These are phyloP conservation scores for Spisula solida DNA, from an alignment of 2,888 invertebrate species.

Conservation along the genomic window DNA sequence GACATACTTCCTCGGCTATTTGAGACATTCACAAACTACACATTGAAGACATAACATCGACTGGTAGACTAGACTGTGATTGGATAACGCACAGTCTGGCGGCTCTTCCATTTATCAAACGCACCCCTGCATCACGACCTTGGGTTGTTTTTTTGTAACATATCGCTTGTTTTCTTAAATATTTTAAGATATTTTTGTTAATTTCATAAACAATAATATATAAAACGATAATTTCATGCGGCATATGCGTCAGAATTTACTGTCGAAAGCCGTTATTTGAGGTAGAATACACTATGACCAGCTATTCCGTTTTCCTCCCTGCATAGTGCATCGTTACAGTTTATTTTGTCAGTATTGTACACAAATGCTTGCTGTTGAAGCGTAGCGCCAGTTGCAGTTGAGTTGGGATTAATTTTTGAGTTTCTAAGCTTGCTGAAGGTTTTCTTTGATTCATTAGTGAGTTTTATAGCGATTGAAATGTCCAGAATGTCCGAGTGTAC, in stretches of 20 bases:
- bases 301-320: conserved; percentile 69
- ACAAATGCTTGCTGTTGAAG: conserved; percentile 25
- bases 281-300: conserved; percentile 12
- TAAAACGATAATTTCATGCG: neutral
- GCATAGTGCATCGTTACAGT: conserved; percentile 24
- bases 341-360: conserved; percentile 24
- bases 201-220: neutral
- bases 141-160: conserved; percentile 56
- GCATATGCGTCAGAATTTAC: neutral
- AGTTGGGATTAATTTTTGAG: neutral
- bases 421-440: neutral
- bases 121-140: conserved; percentile 51
- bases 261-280: neutral
- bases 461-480: conserved; percentile 22
- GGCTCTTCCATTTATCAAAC: conserved; percentile 62
- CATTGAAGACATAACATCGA: conserved; percentile 68
- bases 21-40: conserved; percentile 35
- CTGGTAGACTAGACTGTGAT: conserved; percentile 65
- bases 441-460: neutral
- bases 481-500: conserved; percentile 5
- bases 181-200: neutral
- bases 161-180: neutral
- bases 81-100: conserved; percentile 70
- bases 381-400: neutral
- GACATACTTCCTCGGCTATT: conserved; percentile 29